Conservation (phyloP, 2,888 invertebrate species). For the Lochmaea crataegi region DNA sequence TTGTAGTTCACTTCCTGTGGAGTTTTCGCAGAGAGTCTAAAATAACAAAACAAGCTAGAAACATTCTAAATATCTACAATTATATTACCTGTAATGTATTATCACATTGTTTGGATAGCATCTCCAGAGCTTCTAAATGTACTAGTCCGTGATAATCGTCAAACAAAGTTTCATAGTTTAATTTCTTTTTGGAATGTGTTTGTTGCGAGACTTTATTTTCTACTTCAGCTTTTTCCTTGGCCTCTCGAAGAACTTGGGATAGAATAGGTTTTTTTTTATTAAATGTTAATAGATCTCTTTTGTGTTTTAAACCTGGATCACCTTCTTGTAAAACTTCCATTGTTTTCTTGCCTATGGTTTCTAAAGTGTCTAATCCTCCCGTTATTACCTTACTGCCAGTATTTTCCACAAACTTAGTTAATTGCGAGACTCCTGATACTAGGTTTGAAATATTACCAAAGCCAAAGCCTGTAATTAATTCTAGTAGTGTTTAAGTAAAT, state of each 20-base stretch:
- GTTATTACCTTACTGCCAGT: conserved; percentile 74
- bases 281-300: conserved; percentile 75
- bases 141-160: conserved; percentile 91
- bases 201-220: conserved; percentile 64
- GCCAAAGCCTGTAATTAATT: conserved; percentile 39
- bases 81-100: conserved; percentile 70
- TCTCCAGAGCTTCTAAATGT: conserved; percentile 91
- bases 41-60: conserved; percentile 53
- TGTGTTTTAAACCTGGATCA: conserved; percentile 88
- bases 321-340: conserved; percentile 94
- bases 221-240: conserved; percentile 75
- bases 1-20: conserved; percentile 70
- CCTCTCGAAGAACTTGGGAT: conserved; percentile 76
- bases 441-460: conserved; percentile 73
- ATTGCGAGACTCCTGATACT: conserved; percentile 73
- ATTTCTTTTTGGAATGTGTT: conserved; percentile 67
- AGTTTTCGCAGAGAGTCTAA: conserved; percentile 67
- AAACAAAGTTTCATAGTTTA: conserved; percentile 82
- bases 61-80: conserved; percentile 62
- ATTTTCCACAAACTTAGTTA: conserved; percentile 76
- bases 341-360: conserved; percentile 94
- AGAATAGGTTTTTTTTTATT: conserved; percentile 73
- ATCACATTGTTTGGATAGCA: conserved; percentile 85
- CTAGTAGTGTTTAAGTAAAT: background rate
- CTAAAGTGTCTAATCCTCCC: conserved; percentile 88